phyloP scores from a whole-genome alignment of 2,888 invertebrate genomes.

The Spodoptera exigua region DNA sequence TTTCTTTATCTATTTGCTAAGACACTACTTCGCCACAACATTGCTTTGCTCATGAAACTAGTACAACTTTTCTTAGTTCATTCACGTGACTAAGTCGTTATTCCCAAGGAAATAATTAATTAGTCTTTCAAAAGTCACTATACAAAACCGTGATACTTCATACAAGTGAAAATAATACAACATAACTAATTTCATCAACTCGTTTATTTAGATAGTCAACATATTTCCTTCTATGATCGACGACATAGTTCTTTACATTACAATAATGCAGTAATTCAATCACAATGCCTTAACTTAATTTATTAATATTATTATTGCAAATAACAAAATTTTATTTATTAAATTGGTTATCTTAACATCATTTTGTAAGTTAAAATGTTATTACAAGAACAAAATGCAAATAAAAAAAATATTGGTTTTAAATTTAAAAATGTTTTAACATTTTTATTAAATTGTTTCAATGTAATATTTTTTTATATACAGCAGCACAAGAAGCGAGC shows the following conservation, averaged over 20 bases:
- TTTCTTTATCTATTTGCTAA: too few species aligned
- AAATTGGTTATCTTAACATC: constrained; percentile 40
- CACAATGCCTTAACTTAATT: constrained; percentile 58
- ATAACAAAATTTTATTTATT: constrained; percentile 47
- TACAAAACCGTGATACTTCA: background rate
- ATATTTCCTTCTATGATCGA: constrained; percentile 62
- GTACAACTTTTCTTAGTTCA: too few species aligned
- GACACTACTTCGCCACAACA: too few species aligned
- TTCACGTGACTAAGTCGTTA: too few species aligned
- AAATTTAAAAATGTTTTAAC: too few species aligned
- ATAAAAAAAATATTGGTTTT: too few species aligned
- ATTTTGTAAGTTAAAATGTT: background rate
- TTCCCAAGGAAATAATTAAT: too few species aligned
- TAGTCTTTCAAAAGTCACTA: too few species aligned
- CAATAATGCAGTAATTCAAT: constrained; percentile 59
- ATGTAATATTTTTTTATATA: too few species aligned
- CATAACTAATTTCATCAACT: constrained; percentile 65
- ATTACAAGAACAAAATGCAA: background rate
- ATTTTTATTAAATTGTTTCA: too few species aligned
- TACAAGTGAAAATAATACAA: constrained; percentile 11
- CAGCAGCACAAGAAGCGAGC: too few species aligned
- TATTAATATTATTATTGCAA: constrained; percentile 60
- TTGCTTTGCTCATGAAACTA: too few species aligned
- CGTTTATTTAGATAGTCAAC: constrained; percentile 75
- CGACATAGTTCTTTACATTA: constrained; percentile 59